A percentile compares a stretch with the other conserved stretches of the same genome.
phyloP scores from a whole-genome alignment of 2,113 vertebrate genomes.

The Corapipo altera region DNA sequence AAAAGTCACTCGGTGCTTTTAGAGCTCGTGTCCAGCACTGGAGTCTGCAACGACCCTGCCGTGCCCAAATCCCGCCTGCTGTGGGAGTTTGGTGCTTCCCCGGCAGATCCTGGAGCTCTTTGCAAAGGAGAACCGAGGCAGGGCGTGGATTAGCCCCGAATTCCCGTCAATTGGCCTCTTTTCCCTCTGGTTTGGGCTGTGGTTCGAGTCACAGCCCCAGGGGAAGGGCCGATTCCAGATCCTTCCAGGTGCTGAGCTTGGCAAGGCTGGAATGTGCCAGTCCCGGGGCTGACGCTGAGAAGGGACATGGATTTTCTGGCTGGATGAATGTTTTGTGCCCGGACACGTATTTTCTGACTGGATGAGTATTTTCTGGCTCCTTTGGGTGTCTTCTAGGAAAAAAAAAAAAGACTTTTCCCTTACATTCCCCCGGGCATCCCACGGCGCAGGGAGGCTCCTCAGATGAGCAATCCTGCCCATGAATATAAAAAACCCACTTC shows the following conservation, averaged over 20 bases:
- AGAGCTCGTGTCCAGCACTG: neutral
- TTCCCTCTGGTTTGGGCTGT: neutral
- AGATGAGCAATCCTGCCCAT: rapidly evolving
- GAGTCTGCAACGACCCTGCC: neutral
- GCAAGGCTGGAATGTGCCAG: too few species aligned
- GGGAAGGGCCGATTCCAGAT: rapidly evolving
- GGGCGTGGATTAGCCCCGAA: rapidly evolving
- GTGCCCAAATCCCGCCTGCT: rapidly evolving
- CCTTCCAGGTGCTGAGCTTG: neutral
- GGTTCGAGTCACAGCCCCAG: neutral
- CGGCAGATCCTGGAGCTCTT: neutral
- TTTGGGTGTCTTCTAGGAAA: rapidly evolving
- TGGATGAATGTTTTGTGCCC: neutral
- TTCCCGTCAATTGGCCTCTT: rapidly evolving
- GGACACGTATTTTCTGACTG: neutral
- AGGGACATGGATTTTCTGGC: neutral
- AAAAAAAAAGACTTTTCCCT: neutral
- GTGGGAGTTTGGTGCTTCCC: neutral
- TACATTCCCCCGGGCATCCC: neutral
- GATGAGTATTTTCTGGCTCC: neutral
- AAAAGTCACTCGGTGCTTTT: neutral
- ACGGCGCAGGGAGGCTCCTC: neutral
- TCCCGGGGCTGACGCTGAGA: neutral
- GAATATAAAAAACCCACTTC: neutral
- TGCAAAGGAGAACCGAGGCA: neutral